These are phyloP conservation scores for Eupithecia abbreviata DNA, from an alignment of 2,888 invertebrate species.

Conservation along the genomic window DNA sequence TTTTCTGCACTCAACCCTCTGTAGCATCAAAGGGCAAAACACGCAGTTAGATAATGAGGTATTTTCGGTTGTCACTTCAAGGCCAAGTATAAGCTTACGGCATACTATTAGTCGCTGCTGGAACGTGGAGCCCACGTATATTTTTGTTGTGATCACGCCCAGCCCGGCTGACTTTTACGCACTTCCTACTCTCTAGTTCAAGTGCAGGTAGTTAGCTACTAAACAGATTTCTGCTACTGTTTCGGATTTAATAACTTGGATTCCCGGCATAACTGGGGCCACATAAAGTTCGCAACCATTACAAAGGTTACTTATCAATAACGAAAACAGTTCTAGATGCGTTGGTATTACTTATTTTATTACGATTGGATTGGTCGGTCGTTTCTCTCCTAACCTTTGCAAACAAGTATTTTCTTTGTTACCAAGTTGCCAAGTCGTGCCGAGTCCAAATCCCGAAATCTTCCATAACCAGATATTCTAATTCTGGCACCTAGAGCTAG, in stretches of 20 bases:
- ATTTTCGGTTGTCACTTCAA: slow-evolving; percentile 36
- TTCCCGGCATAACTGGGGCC: no score
- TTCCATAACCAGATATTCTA: slow-evolving; percentile 50
- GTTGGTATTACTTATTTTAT: no score
- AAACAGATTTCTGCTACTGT: background rate
- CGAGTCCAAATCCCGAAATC: slow-evolving; percentile 43
- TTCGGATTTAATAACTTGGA: background rate
- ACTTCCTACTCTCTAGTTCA: slow-evolving; percentile 56
- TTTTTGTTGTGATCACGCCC: slow-evolving; percentile 65
- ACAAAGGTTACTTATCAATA: no score
- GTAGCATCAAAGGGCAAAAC: slow-evolving; percentile 3
- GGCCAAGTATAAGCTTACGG: slow-evolving; percentile 15
- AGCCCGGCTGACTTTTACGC: slow-evolving; percentile 60
- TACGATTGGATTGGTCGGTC: background rate
- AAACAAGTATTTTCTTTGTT: slow-evolving; percentile 23
- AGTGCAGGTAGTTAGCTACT: slow-evolving; percentile 20
- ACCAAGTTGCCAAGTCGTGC: slow-evolving; percentile 21
- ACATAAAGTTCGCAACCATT: no score
- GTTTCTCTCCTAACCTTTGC: background rate
- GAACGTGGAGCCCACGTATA: slow-evolving; percentile 48
- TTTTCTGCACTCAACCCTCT: background rate
- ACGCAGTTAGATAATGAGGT: background rate
- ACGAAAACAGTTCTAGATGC: no score
- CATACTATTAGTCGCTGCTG: slow-evolving; percentile 3
- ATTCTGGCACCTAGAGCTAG: slow-evolving; percentile 50